These are phyloP conservation scores for Drymodes brunneopygia DNA, from an alignment of 2,113 vertebrate species.

Conservation along the genomic window DNA sequence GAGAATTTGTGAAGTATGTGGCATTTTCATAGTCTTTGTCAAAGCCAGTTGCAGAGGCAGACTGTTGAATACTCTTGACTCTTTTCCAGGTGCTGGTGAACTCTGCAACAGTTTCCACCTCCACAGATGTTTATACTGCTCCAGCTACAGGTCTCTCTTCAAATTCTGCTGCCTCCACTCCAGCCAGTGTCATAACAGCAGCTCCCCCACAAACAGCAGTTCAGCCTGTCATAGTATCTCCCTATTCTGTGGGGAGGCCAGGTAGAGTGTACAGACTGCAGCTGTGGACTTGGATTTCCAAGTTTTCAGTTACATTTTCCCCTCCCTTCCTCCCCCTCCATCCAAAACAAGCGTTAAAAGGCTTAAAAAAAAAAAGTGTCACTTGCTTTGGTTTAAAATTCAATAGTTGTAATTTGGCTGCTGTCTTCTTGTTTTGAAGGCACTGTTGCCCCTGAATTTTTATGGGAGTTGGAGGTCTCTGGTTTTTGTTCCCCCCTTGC, in stretches of 20 bases:
- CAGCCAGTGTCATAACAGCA: conserved; percentile 67
- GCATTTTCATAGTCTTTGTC: background rate
- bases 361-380: background rate
- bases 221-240: conserved; percentile 70
- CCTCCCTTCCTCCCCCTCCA: background rate
- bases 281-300: background rate
- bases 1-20: background rate
- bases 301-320: background rate
- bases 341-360: background rate
- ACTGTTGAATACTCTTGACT: background rate
- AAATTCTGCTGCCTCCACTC: conserved; percentile 69
- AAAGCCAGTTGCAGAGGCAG: background rate
- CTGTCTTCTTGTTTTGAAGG: background rate
- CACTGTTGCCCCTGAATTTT: background rate
- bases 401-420: background rate
- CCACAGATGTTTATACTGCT: conserved; percentile 71
- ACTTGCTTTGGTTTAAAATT: background rate
- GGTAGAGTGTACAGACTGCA: conserved; percentile 54
- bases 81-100: conserved; percentile 79
- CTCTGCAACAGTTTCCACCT: conserved; percentile 73
- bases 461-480: background rate
- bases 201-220: conserved; percentile 65
- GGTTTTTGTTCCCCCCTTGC: rapidly evolving
- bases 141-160: conserved; percentile 75
- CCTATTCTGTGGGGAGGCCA: conserved; percentile 68